A percentile compares a stretch with the other conserved stretches of the same genome.
Evolutionary conservation across 2,797 vertebrate species (phyloP).

Genomic region (Clamator glandarius): DNA sequence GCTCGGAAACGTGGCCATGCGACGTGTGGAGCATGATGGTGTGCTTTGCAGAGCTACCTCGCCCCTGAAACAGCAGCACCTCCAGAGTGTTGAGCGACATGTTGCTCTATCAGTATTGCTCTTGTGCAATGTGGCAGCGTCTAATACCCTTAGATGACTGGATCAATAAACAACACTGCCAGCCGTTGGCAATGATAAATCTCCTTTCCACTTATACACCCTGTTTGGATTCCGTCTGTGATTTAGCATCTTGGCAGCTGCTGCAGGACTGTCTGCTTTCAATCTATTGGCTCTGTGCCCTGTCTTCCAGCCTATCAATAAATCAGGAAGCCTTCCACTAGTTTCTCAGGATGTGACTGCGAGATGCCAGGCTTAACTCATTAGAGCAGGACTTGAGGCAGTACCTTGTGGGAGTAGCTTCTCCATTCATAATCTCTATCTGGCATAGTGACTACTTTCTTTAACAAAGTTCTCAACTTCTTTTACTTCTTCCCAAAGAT

Average conservation of each 20-base stretch:
- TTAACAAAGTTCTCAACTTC: not conserved
- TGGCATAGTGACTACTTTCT: not conserved
- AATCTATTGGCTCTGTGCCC: not conserved
- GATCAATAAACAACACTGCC: not conserved
- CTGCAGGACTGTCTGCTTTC: not conserved
- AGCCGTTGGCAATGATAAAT: not conserved
- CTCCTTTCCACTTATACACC: not conserved
- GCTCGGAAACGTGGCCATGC: accelerated
- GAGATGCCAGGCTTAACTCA: not conserved
- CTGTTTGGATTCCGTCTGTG: not conserved
- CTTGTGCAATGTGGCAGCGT: not conserved
- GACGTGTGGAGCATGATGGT: not conserved
- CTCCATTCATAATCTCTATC: not conserved
- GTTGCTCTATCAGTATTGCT: not conserved
- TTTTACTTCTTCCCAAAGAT: not conserved
- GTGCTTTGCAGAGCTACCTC: not conserved
- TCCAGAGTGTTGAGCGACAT: accelerated
- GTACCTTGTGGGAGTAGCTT: not conserved
- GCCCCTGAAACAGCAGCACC: not conserved
- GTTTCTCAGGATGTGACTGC: not conserved
- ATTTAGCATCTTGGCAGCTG: not conserved
- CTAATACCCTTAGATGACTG: not conserved
- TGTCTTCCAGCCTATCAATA: not conserved
- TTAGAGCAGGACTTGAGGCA: not conserved
- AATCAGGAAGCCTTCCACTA: not conserved